These are phyloP conservation scores for Endotricha flammealis DNA, from an alignment of 2,888 invertebrate genomes.

Conservation along the genomic window DNA sequence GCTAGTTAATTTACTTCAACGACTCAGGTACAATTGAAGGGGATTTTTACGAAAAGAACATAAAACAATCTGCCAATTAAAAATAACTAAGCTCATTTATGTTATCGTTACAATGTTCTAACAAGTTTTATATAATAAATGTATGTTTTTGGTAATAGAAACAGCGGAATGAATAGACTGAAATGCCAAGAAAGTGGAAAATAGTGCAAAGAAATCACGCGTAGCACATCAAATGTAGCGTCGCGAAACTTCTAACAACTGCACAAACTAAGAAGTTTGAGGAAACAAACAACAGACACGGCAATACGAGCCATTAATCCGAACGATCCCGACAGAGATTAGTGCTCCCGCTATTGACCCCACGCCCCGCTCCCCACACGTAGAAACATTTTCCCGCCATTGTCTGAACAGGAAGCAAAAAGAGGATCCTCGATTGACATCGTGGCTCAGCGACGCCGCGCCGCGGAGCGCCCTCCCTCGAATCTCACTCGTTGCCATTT, in stretches of 20 bases:
- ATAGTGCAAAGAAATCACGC: slow-evolving; percentile 3
- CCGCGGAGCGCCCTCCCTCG: slow-evolving; percentile 24
- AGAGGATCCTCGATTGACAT: slow-evolving; percentile 65
- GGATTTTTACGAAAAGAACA: no score
- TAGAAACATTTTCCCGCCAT: slow-evolving; percentile 69
- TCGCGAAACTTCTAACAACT: slow-evolving; percentile 53
- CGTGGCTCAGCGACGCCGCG: slow-evolving; percentile 37
- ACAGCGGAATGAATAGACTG: not conserved
- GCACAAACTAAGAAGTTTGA: slow-evolving; percentile 50
- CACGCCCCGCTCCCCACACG: slow-evolving; percentile 51
- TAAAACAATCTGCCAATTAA: no score
- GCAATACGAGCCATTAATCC: slow-evolving; percentile 73
- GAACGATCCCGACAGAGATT: slow-evolving; percentile 70
- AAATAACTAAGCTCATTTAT: no score
- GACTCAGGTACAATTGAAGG: no score
- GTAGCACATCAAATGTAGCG: slow-evolving; percentile 36
- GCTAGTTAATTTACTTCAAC: no score
- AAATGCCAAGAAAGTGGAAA: not conserved
- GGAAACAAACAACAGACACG: slow-evolving; percentile 66
- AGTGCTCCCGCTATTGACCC: slow-evolving; percentile 65
- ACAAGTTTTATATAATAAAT: no score
- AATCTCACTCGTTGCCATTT: slow-evolving; percentile 35
- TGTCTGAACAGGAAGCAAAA: slow-evolving; percentile 65
- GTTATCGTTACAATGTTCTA: no score
- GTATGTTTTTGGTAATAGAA: no score